Evolutionary conservation across 92 coral and sea anemone genomes (phyloP).

Genomic region (Porites cylindrica): DNA sequence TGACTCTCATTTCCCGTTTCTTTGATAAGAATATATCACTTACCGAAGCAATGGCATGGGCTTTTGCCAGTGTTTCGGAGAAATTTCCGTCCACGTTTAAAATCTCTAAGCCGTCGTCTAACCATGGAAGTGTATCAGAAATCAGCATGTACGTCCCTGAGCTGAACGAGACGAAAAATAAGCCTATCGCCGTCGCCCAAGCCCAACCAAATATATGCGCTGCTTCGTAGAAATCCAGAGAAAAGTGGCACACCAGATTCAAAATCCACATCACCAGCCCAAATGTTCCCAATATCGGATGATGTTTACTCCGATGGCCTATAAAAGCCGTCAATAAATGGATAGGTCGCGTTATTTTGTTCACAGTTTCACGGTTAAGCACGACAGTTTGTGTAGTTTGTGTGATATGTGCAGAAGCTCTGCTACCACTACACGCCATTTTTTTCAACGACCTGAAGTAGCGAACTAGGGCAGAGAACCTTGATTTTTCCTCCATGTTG

Average conservation of each 20-base stretch:
- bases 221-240: conserved; percentile 97
- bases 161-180: conserved; percentile 82
- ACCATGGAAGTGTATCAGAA: conserved; percentile 89
- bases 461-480: conserved; percentile 57
- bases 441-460: conserved; percentile 65
- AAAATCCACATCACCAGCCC: conserved; percentile 84
- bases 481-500: conserved; percentile 65
- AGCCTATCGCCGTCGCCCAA: conserved; percentile 96
- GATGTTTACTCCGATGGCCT: conserved; percentile 82
- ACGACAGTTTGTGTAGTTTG: neutral
- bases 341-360: conserved; percentile 70
- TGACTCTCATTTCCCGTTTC: no score
- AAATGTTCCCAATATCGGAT: conserved; percentile 64
- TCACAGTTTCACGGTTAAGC: conserved; percentile 69
- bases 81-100: conserved; percentile 88
- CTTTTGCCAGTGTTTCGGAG: conserved; percentile 86
- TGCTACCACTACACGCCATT: conserved; percentile 61
- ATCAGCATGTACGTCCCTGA: conserved; percentile 81
- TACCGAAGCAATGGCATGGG: conserved; percentile 75
- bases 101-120: conserved; percentile 86
- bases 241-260: conserved; percentile 80
- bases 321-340: conserved; percentile 86
- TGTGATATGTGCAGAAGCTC: neutral
- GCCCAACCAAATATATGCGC: conserved; percentile 90
- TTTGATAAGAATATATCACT: neutral